phyloP scores from a whole-genome alignment of 2,113 vertebrate genomes.

The Nerophis lumbriciformis region DNA sequence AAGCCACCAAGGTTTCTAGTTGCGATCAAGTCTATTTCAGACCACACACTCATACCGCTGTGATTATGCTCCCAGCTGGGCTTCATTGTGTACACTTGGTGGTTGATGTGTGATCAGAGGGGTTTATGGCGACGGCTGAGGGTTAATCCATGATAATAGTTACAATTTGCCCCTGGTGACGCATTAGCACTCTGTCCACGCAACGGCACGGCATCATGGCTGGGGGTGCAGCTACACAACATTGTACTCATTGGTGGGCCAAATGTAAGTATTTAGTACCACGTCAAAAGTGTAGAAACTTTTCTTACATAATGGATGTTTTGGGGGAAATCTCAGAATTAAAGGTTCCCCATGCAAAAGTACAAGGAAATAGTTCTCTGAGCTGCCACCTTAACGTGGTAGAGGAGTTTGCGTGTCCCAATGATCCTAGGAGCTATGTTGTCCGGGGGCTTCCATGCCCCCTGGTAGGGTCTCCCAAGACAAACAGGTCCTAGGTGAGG shows the following conservation, averaged over 20 bases:
- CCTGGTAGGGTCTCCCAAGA: too few relatives aligned
- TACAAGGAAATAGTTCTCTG: too few relatives aligned
- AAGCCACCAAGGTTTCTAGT: constrained; percentile 5
- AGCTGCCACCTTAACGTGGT: too few relatives aligned
- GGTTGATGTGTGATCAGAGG: constrained; percentile 32
- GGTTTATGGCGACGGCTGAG: constrained; percentile 36
- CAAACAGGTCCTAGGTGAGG: too few relatives aligned
- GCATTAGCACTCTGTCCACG: constrained; percentile 38
- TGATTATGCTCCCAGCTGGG: constrained; percentile 26
- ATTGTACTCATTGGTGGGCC: not conserved
- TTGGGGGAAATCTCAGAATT: too few relatives aligned
- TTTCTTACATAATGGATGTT: too few relatives aligned
- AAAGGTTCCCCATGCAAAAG: too few relatives aligned
- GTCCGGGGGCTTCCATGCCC: too few relatives aligned
- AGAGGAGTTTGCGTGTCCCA: too few relatives aligned
- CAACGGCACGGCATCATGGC: constrained; percentile 31
- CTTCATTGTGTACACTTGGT: constrained; percentile 18
- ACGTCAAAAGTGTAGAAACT: too few relatives aligned
- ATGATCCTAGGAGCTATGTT: too few relatives aligned
- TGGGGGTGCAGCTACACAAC: not conserved
- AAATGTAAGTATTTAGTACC: not conserved
- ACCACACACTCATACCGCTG: constrained; percentile 13
- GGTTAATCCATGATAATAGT: constrained; percentile 58
- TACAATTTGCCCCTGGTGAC: constrained; percentile 37
- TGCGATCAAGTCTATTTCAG: constrained; percentile 21